Conservation (phyloP, 2,888 invertebrate species). For the Chymomyza amoena region DNA sequence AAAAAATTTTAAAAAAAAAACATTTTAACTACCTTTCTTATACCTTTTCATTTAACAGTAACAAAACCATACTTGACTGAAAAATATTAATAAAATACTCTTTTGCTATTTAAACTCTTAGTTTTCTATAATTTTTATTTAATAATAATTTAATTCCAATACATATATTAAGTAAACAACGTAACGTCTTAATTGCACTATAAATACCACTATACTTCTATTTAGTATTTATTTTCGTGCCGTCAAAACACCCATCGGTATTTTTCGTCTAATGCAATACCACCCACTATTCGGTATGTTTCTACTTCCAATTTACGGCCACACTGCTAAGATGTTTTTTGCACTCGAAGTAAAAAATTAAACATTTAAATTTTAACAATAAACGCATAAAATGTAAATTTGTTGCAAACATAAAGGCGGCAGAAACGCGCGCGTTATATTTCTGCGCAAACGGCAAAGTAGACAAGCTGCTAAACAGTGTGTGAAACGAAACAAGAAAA, state of each 20-base stretch:
- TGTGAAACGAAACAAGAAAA: constrained; percentile 9
- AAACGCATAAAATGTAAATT: constrained; percentile 49
- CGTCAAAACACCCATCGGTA: background rate
- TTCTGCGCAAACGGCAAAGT: constrained; percentile 13
- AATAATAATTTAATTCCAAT: no score
- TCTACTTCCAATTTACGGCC: background rate
- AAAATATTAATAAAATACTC: no score
- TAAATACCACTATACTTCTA: background rate
- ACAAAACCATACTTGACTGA: no score
- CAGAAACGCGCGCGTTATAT: constrained; percentile 36
- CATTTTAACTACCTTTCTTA: no score
- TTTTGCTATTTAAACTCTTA: no score
- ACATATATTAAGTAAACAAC: background rate
- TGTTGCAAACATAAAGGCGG: constrained; percentile 30
- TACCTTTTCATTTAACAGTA: no score
- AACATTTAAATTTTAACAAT: background rate
- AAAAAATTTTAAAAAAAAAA: no score
- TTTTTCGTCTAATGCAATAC: background rate
- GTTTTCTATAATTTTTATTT: no score
- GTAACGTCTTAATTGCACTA: background rate
- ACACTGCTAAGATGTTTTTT: background rate
- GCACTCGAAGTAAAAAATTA: background rate
- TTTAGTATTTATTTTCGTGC: background rate
- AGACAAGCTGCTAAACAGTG: constrained; percentile 3
- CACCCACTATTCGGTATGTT: background rate